Base-by-base conservation (phyloP, 1,140 invertebrate genomes). In the Zaprionus vittiger region DNA sequence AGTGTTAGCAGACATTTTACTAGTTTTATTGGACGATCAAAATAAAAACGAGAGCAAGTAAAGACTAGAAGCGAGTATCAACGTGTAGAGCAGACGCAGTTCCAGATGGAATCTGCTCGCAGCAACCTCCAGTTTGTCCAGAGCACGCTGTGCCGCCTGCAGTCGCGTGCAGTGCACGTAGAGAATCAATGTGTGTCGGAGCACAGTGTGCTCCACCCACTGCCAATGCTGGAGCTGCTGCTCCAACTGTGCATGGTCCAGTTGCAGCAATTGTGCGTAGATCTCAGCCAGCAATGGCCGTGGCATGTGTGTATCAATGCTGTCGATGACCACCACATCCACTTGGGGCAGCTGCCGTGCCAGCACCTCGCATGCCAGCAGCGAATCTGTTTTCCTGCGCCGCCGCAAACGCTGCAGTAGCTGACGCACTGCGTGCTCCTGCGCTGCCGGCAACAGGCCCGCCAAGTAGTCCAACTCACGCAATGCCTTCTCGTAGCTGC, bases 151-250 rank as follows among this genome's bases (percentile, higher is more conserved):
- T 2, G 64, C 67, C 28, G 60, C 44, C 68, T 61, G 68, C 47
- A 79, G 11, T 9, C 44, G 55, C 9, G 59, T 49, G 37, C 77
- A 79, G 34, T 79, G 79, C 28, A 56, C 37, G 28, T 79, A 76
- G 22, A 81, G 64, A 1, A 59, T 31, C 15, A 76, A 9, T 3
- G 49, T 76, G 22, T 76, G 73, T 20, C 68, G 14, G 0, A 76
- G 47, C 6, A 79, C 67, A 6, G 61, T 68, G 17, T 79, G 77
- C 61, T 81, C 79, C 20, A 66, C 47, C 72, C 63, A 59, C 52
- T 81, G 79, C 11, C 75, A 17, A 1, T 72, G 60, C 55, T 76
- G 47, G 17, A 81, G 54, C 15, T 63, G 49, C 34, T 38, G 12
- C 12, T 14, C 67, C 22, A 79, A 72, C 1, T 73, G 38, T 3